phyloP scores from a whole-genome alignment of 2,113 vertebrate species.

The Chrysochloris asiatica region DNA sequence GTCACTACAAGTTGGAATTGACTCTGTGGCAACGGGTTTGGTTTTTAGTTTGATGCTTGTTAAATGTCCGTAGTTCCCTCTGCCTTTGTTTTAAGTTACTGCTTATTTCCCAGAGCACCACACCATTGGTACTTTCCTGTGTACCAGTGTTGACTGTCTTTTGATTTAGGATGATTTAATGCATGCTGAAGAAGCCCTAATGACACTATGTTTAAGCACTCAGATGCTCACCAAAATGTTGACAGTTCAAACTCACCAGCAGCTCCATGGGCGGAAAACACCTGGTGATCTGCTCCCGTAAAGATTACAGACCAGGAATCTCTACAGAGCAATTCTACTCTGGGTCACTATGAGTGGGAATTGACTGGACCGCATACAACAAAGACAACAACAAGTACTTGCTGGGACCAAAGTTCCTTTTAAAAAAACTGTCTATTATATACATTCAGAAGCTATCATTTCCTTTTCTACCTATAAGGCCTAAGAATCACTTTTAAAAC shows the following conservation, averaged over 20 bases:
- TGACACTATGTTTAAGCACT: not conserved
- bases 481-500: slow-evolving; percentile 11
- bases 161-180: not conserved
- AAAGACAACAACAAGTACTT: not conserved
- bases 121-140: too few relatives aligned
- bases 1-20: too few relatives aligned
- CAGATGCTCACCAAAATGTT: not conserved
- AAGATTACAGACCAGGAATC: not conserved
- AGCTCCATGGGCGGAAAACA: not conserved
- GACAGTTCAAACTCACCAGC: not conserved
- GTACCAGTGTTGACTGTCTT: not conserved
- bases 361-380: not conserved
- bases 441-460: slow-evolving; percentile 21
- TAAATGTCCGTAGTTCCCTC: not conserved
- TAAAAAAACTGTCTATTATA: too few relatives aligned
- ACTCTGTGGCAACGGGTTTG: too few relatives aligned
- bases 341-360: not conserved
- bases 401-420: not conserved
- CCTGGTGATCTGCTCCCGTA: not conserved
- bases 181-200: not conserved
- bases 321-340: not conserved
- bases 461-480: slow-evolving; percentile 21
- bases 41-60: too few relatives aligned
- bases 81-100: not conserved
- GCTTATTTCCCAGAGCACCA: not conserved